phyloP scores from a whole-genome alignment of 2,797 vertebrate genomes.

The Emys orbicularis region DNA sequence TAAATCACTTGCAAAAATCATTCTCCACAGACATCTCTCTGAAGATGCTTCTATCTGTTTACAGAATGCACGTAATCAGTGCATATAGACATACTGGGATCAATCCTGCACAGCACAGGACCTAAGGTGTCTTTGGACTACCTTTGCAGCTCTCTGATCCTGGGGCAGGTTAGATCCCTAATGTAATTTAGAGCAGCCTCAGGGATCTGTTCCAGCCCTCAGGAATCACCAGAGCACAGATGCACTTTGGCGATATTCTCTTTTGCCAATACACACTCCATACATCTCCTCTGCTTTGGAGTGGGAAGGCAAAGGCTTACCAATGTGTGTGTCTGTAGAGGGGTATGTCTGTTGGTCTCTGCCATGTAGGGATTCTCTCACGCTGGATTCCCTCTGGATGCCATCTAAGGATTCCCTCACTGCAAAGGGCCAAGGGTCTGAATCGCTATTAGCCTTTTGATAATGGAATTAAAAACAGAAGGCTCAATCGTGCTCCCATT shows the following conservation, averaged over 20 bases:
- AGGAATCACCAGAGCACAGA: not conserved
- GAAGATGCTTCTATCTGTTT: not conserved
- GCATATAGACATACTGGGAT: not conserved
- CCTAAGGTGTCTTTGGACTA: not conserved
- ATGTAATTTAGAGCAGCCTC: not conserved
- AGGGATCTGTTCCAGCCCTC: not conserved
- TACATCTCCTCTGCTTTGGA: not conserved
- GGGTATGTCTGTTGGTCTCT: too few relatives aligned
- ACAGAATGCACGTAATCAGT: not conserved
- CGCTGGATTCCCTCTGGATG: not conserved
- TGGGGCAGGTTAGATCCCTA: not conserved
- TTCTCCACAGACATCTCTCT: not conserved
- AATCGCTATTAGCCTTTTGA: not conserved
- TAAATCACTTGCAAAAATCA: not conserved
- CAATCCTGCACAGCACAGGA: too few relatives aligned
- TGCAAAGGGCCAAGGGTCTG: not conserved
- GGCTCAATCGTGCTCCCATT: not conserved
- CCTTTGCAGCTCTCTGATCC: not conserved
- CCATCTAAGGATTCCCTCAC: not conserved
- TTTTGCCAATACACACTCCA: not conserved
- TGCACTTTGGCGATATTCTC: not conserved
- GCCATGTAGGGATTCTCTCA: too few relatives aligned
- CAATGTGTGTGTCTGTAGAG: too few relatives aligned
- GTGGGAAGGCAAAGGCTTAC: too few relatives aligned
- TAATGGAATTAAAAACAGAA: not conserved